Percentiles rank a stretch among this genome's conserved stretches.
Conservation (phyloP, 2,888 invertebrate genomes). For the Pseudolycoriella hygida region DNA sequence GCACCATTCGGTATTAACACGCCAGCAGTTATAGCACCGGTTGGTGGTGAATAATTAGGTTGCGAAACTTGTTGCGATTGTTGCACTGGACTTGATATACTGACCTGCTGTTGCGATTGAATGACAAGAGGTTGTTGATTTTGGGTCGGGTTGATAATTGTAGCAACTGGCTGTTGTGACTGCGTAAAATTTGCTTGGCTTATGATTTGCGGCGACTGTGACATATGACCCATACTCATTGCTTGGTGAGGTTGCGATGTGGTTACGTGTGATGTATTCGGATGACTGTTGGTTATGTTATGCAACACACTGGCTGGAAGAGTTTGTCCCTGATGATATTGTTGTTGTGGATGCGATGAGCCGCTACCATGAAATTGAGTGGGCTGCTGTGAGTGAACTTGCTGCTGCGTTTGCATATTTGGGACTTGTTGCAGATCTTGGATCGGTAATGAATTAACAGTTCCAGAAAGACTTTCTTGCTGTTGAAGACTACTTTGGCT, state of each 20-base stretch:
- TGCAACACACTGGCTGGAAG: conserved; percentile 17
- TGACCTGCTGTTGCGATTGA: conserved; percentile 10
- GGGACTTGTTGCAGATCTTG: conserved; percentile 25
- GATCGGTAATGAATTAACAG: neutral
- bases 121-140: conserved; percentile 7
- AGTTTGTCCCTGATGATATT: conserved; percentile 16
- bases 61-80: neutral
- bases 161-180: conserved; percentile 7
- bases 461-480: neutral
- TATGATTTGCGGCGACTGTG: neutral
- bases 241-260: conserved; percentile 7
- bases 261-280: conserved; percentile 4
- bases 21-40: neutral
- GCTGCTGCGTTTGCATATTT: conserved; percentile 17
- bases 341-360: conserved; percentile 14
- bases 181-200: neutral
- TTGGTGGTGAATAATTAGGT: conserved; percentile 1
- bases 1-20: neutral
- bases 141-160: conserved; percentile 7
- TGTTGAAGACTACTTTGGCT: neutral
- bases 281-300: conserved; percentile 4
- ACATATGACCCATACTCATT: conserved; percentile 9
- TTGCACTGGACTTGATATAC: neutral
- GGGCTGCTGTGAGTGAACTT: conserved; percentile 8
- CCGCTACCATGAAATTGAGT: conserved; percentile 8